Evolutionary conservation across 2,888 invertebrate genomes (phyloP), one percentile per base, ranked within the genome.

Genomic region (Siphlonurus alternatus): DNA sequence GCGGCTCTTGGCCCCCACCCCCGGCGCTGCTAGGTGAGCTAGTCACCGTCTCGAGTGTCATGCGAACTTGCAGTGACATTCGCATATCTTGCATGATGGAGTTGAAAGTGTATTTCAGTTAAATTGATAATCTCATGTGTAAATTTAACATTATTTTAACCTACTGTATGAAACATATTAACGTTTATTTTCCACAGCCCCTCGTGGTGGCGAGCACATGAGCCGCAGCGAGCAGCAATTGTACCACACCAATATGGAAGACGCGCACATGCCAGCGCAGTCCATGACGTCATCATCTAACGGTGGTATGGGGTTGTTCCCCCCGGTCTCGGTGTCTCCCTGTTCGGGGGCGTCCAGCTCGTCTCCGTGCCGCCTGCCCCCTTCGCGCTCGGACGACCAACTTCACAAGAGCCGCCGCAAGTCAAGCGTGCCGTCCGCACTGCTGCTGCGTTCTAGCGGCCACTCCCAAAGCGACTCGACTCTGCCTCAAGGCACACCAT

Each of bases 221-320:
- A 90, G 90, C 68, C 89, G 90, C 73, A 90, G 90, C 25, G 91
- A 91, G 70, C 91, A 91, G 71, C 87, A 87, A 67, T 71, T 88
- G 2, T 68, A 64, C 67, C 24, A 66, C 66, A 24, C 67, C 66
- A 19, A 66, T 67, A 23, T 63, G 65, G 53, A 61, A 54, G n/a
- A 65, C 62, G 59, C 19, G 5, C 1, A 80, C 79, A 0, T 75
- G 75, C 67, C 74, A 74, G 65, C 69, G 70, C 5, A 74, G 61
- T 53, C 63, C 64, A 63, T 54, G 65, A 64, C 64, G 63, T 65
- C 61, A 62, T 51, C 61, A 19, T 54, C 60, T 62, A 3, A 61
- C 51, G 25, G 22, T 23, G 24, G 24, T 10, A 7, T 2, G 19
- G 19, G 5, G 15, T 22, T 56, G 19, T 56, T 56, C 56, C 56